These are phyloP conservation scores for Coracopsis vasa DNA, from an alignment of 2,113 vertebrate genomes.

Conservation along the genomic window DNA sequence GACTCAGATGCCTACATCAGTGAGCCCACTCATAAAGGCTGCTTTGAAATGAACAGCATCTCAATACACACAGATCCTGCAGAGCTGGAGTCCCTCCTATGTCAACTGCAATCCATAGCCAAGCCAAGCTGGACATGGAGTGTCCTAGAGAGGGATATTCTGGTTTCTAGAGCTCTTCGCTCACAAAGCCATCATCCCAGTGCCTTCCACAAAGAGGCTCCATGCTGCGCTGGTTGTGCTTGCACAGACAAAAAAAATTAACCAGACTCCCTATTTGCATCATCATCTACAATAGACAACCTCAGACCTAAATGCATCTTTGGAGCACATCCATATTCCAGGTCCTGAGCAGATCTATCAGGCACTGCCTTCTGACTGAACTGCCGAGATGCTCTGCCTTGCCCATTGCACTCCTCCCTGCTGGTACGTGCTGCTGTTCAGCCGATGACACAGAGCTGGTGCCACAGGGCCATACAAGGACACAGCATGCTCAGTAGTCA, in stretches of 20 bases:
- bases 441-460: background rate
- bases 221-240: background rate
- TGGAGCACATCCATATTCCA: fast-evolving
- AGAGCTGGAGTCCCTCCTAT: background rate
- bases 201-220: background rate
- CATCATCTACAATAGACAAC: fast-evolving
- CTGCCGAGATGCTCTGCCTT: background rate
- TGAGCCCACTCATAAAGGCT: background rate
- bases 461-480: background rate
- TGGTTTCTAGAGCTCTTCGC: background rate
- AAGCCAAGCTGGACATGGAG: background rate
- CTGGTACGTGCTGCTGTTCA: background rate
- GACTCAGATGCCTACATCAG: background rate
- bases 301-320: background rate
- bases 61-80: background rate
- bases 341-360: background rate
- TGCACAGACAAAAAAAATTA: background rate
- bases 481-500: background rate
- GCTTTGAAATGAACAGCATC: background rate
- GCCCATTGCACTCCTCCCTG: background rate
- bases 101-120: background rate
- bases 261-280: background rate
- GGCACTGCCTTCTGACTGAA: background rate
- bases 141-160: background rate
- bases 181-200: background rate